These are phyloP conservation scores for Cossypha niveicapilla DNA, from an alignment of 2,797 vertebrate genomes.

Conservation along the genomic window DNA sequence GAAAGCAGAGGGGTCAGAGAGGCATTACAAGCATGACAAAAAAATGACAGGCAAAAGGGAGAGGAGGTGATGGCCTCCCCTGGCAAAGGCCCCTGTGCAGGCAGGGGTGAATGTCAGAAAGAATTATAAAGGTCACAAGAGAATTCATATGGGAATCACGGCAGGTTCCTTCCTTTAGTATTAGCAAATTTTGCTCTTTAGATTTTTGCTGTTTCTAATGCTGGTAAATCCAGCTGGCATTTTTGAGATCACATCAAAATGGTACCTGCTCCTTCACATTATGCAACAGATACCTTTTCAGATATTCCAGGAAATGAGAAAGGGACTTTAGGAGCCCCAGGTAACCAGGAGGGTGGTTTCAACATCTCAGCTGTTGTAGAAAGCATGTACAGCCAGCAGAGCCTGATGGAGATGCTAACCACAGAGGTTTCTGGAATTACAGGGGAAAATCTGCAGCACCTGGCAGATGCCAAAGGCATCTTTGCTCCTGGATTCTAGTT, in stretches of 20 bases:
- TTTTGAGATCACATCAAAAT: background rate
- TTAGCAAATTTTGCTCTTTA: background rate
- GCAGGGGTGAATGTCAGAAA: background rate
- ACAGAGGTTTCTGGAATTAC: background rate
- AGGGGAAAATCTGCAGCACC: background rate
- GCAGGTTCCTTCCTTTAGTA: background rate
- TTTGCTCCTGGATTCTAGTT: background rate
- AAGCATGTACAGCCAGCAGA: rapidly evolving
- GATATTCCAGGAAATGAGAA: background rate
- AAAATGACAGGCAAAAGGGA: background rate
- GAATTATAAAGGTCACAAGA: background rate
- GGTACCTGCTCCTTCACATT: background rate
- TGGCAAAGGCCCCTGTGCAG: background rate
- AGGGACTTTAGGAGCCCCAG: background rate
- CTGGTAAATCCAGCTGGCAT: background rate
- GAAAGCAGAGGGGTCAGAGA: background rate
- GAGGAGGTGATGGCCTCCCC: background rate
- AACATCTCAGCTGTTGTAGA: background rate
- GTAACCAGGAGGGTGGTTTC: background rate
- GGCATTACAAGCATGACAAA: background rate
- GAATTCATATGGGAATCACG: background rate
- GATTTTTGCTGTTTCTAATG: background rate
- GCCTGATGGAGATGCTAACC: background rate
- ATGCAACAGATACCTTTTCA: background rate
- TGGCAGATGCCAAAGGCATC: background rate